Conservation (phyloP, 2,888 invertebrate species). For the Hirudinaria manillensis region DNA sequence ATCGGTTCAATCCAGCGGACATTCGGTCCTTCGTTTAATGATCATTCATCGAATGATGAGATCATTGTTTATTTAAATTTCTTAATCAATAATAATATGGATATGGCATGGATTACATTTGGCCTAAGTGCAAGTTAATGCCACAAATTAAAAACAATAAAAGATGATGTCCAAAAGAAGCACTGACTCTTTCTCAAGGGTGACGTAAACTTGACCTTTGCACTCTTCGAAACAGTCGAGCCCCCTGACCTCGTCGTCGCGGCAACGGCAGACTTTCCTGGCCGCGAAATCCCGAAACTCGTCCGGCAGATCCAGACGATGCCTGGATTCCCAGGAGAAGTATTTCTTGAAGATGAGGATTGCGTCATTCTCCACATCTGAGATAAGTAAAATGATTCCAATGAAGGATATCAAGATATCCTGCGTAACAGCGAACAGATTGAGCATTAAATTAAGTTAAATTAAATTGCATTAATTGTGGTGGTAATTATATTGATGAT, state of each 20-base stretch:
- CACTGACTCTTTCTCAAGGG: slow-evolving; percentile 66
- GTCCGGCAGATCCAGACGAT: slow-evolving; percentile 53
- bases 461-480: no score
- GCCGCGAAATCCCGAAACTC: slow-evolving; percentile 53
- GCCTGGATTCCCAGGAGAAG: slow-evolving; percentile 65
- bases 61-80: no score
- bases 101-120: no score
- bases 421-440: neutral
- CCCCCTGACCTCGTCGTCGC: neutral
- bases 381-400: neutral
- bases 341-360: slow-evolving; percentile 72
- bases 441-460: no score
- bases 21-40: neutral
- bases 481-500: no score
- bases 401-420: neutral
- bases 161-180: no score
- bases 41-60: no score
- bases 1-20: neutral
- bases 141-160: no score
- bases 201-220: slow-evolving; percentile 65
- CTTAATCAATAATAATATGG: no score
- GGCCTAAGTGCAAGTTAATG: no score
- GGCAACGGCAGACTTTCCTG: slow-evolving; percentile 60
- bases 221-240: slow-evolving; percentile 69
- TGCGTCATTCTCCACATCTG: slow-evolving; percentile 59